Evolutionary conservation across 2,888 invertebrate species (phyloP).

Genomic region (Teinopalpus imperialis): DNA sequence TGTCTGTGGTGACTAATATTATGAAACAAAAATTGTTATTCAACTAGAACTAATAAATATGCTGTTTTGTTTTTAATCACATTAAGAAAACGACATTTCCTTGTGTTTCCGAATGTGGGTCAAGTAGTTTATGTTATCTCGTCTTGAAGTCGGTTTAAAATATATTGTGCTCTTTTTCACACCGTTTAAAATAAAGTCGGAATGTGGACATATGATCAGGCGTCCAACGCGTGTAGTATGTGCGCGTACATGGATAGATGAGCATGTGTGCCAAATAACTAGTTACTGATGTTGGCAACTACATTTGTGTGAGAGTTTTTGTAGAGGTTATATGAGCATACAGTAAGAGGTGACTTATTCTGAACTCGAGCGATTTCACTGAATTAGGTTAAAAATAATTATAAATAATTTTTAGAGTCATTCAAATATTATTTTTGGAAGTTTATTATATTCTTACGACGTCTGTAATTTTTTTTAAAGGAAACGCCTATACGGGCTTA

Average conservation of each 20-base stretch:
- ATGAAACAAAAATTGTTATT: no score
- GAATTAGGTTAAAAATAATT: no score
- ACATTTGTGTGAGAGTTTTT: constrained; percentile 38
- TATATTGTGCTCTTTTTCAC: constrained; percentile 35
- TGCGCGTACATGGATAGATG: constrained; percentile 29
- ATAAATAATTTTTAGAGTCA: not conserved
- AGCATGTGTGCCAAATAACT: constrained; percentile 53
- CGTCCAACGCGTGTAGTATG: constrained; percentile 58
- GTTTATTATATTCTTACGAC: no score
- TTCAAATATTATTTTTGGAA: not conserved
- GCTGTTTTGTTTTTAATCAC: not conserved
- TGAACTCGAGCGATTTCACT: not conserved
- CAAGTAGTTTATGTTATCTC: constrained; percentile 31
- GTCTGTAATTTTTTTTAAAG: no score
- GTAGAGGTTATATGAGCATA: constrained; percentile 38
- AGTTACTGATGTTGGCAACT: constrained; percentile 46
- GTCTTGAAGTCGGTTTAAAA: constrained; percentile 35
- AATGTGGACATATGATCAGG: constrained; percentile 71
- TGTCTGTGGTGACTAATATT: no score
- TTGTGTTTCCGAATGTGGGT: constrained; percentile 25
- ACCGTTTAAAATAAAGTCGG: constrained; percentile 53
- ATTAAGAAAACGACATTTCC: constrained; percentile 11
- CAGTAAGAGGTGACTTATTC: constrained; percentile 19
- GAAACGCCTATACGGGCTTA: no score
- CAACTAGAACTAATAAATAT: no score